Percentiles rank a stretch among this genome's conserved stretches.
phyloP scores from a whole-genome alignment of 2,113 vertebrate species.

The Tauraco erythrolophus region DNA sequence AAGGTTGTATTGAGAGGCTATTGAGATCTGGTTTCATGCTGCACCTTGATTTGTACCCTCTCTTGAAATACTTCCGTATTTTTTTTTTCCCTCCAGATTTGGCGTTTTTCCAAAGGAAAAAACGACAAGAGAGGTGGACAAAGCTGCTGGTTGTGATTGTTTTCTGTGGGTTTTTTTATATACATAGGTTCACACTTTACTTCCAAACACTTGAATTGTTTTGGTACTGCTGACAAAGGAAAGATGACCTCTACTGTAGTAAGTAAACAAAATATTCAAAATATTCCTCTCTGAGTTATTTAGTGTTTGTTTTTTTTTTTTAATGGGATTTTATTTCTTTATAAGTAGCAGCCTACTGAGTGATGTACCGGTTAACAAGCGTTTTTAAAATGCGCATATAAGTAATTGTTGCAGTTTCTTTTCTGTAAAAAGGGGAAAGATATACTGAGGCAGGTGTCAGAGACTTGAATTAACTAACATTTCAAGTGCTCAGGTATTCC shows the following conservation, averaged over 20 bases:
- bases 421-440: not conserved
- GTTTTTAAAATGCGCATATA: not conserved
- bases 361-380: not conserved
- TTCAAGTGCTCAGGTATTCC: not conserved
- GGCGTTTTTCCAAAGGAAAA: not conserved
- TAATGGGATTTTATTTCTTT: not conserved
- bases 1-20: not conserved
- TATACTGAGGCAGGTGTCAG: not conserved
- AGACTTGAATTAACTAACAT: not conserved
- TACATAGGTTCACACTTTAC: constrained; percentile 48
- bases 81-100: not conserved
- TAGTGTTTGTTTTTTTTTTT: not conserved
- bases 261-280: constrained; percentile 57
- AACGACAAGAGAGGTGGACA: not conserved
- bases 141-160: not conserved
- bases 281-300: not conserved
- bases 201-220: not conserved
- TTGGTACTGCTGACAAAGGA: constrained; percentile 35
- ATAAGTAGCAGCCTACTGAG: not conserved
- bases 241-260: constrained; percentile 72
- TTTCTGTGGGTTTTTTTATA: not conserved
- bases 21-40: constrained; percentile 38
- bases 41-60: not conserved
- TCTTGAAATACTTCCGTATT: not conserved
- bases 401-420: not conserved